These are phyloP conservation scores for Paratilapia polleni DNA, from an alignment of 2,113 vertebrate genomes.

Conservation along the genomic window DNA sequence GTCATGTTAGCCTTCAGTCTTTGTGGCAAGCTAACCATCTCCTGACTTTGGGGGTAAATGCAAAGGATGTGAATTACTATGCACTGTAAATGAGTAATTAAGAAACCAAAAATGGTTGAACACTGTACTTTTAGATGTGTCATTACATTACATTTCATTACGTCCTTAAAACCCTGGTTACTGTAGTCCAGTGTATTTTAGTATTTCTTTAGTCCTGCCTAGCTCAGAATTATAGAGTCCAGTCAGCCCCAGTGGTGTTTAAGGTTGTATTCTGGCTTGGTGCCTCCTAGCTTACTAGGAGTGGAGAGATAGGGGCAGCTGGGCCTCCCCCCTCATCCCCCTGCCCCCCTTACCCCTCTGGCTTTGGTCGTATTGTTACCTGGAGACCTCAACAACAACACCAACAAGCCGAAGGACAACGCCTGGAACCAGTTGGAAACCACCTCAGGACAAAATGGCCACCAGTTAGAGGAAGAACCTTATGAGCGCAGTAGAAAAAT, in stretches of 20 bases:
- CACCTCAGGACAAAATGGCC: conserved; percentile 46
- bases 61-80: background rate
- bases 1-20: background rate
- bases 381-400: conserved; percentile 31
- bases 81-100: background rate
- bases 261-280: conserved; percentile 34
- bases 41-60: background rate
- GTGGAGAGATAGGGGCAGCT: conserved; percentile 70
- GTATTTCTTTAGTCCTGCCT: background rate
- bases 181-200: background rate
- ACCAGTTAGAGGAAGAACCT: background rate
- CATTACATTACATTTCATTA: background rate
- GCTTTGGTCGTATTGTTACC: conserved; percentile 31
- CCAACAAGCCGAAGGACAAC: background rate
- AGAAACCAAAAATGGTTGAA: background rate
- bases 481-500: background rate
- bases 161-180: background rate
- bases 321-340: conserved; percentile 37
- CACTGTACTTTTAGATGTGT: background rate
- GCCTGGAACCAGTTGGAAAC: conserved; percentile 13
- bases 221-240: background rate
- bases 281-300: conserved; percentile 56
- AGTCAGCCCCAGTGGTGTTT: conserved; percentile 1
- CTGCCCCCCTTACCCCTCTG: background rate
- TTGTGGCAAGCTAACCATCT: background rate